Percentiles rank a stretch among this genome's conserved stretches.
Evolutionary conservation across 2,113 vertebrate genomes (phyloP).

Genomic region (Nymphicus hollandicus): DNA sequence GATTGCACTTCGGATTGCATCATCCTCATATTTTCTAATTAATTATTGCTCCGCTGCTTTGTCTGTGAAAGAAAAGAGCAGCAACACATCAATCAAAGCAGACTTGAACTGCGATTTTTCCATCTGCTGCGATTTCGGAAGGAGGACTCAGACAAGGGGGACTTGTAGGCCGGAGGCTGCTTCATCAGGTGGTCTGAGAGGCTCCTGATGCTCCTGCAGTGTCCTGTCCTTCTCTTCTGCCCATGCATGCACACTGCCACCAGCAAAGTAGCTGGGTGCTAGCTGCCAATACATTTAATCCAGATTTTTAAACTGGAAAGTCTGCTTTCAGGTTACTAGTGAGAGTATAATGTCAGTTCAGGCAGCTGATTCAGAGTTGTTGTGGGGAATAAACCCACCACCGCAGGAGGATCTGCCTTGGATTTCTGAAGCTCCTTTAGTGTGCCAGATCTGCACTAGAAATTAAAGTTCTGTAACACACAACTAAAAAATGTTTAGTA

Average conservation of each 20-base stretch:
- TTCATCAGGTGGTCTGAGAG: not conserved
- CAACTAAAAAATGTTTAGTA: not conserved
- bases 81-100: not conserved
- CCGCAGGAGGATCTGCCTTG: not conserved
- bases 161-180: not conserved
- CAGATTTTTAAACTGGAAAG: not conserved
- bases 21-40: not conserved
- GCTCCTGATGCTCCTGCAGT: not conserved
- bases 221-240: not conserved
- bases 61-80: not conserved
- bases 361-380: not conserved
- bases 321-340: not conserved
- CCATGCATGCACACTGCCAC: too few relatives aligned
- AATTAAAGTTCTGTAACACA: not conserved
- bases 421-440: not conserved
- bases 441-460: not conserved
- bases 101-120: not conserved
- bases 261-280: not conserved
- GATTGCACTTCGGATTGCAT: not conserved
- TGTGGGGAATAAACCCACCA: not conserved
- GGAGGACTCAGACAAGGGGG: not conserved
- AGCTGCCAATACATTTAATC: not conserved
- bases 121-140: not conserved
- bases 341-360: not conserved
- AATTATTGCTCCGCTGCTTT: not conserved